Evolutionary conservation across 92 coral and sea anemone genomes (phyloP).

Genomic region (Phymanthus crucifer): DNA sequence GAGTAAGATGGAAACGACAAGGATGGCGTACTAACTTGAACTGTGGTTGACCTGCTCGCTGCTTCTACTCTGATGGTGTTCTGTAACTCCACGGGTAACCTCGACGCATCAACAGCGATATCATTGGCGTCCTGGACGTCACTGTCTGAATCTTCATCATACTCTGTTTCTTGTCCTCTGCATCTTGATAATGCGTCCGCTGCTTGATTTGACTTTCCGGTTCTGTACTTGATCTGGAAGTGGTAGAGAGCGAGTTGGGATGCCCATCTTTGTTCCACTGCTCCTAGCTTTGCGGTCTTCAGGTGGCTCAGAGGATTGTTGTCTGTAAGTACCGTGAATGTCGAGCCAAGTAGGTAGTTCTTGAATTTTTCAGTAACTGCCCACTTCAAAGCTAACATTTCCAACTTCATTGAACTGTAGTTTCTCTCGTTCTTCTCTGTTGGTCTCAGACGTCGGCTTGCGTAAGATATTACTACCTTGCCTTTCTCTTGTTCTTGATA

Average conservation of each 20-base stretch:
- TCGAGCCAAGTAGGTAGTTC: conserved; percentile 53
- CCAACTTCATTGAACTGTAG: conserved; percentile 54
- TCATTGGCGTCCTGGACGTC: conserved; percentile 21
- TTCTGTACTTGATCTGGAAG: conserved; percentile 42
- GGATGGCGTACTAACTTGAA: conserved; percentile 2
- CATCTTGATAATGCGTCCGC: conserved; percentile 64
- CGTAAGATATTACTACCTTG: conserved; percentile 54
- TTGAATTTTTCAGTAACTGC: conserved; percentile 49
- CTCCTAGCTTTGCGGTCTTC: conserved; percentile 53
- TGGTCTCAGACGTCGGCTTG: conserved; percentile 56
- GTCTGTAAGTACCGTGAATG: conserved; percentile 46
- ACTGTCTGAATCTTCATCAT: conserved; percentile 6
- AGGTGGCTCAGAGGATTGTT: conserved; percentile 61
- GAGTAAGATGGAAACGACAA: not conserved
- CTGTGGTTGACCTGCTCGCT: conserved; percentile 4
- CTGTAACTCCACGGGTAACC: conserved; percentile 19
- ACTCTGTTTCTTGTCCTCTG: not conserved
- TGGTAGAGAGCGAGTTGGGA: conserved; percentile 57
- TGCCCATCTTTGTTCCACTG: conserved; percentile 67
- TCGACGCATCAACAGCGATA: conserved; percentile 16
- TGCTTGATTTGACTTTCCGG: conserved; percentile 48
- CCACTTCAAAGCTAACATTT: conserved; percentile 50
- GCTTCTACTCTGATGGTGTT: conserved; percentile 4
- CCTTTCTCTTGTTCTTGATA: conserved; percentile 44
- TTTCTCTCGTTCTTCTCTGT: conserved; percentile 48